Evolutionary conservation across 1,140 invertebrate species (phyloP).

Genomic region (Drosophila tropicalis): DNA sequence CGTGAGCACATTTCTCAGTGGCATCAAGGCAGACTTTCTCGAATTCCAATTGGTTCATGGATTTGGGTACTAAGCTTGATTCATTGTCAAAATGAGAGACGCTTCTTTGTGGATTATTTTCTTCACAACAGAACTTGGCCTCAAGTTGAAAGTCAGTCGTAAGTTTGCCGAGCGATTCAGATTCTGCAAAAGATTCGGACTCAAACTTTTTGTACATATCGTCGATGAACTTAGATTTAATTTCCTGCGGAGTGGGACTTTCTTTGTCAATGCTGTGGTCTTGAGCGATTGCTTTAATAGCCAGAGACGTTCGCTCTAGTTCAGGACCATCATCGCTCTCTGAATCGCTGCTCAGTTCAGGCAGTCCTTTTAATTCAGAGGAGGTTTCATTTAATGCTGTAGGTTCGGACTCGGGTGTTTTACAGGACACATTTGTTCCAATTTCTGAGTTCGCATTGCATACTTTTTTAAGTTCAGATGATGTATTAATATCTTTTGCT

Average conservation of each 20-base stretch:
- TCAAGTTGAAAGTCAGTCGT: slow-evolving; percentile 14
- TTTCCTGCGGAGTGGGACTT: slow-evolving; percentile 18
- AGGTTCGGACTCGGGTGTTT: not conserved
- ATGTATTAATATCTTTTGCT: not conserved
- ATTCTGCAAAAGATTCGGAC: slow-evolving; percentile 6
- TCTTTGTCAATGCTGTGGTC: not conserved
- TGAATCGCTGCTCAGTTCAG: slow-evolving; percentile 25
- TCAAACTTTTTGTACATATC: slow-evolving; percentile 44
- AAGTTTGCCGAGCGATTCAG: slow-evolving; percentile 22
- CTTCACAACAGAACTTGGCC: slow-evolving; percentile 12
- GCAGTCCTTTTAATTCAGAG: not conserved
- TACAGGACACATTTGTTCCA: not conserved
- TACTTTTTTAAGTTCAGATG: not conserved
- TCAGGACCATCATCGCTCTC: slow-evolving; percentile 26
- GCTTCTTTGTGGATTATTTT: not conserved
- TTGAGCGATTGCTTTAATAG: slow-evolving; percentile 19
- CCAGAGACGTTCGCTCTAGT: slow-evolving; percentile 19
- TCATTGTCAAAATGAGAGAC: slow-evolving; percentile 11
- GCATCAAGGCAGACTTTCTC: slow-evolving; percentile 48
- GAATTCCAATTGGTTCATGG: slow-evolving; percentile 31
- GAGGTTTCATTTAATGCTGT: not conserved
- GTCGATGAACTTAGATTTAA: slow-evolving; percentile 32
- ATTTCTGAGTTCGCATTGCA: not conserved
- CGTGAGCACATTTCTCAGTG: slow-evolving; percentile 50
- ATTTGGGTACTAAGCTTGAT: slow-evolving; percentile 17